A percentile compares a stretch with the other conserved stretches of the same genome.
phyloP scores from a whole-genome alignment of 2,888 invertebrate genomes.

The Dilophus febrilis region DNA sequence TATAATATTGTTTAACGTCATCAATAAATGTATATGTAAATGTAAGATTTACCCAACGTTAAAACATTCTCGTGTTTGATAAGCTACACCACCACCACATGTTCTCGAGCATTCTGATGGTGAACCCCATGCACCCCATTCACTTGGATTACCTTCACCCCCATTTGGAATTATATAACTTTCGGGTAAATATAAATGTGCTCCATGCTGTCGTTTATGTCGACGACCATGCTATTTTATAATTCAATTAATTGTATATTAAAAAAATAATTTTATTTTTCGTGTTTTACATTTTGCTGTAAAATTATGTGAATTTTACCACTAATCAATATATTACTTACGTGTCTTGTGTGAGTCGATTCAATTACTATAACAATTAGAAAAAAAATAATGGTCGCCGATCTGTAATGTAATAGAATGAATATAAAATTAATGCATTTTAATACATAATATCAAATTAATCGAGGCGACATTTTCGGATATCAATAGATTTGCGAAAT shows the following conservation, averaged over 20 bases:
- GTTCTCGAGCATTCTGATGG: slow-evolving; percentile 73
- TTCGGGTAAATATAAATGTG: slow-evolving; percentile 51
- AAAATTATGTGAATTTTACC: slow-evolving; percentile 1
- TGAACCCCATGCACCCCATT: slow-evolving; percentile 72
- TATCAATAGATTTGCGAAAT: too few relatives aligned
- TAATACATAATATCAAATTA: too few relatives aligned
- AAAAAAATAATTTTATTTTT: too few relatives aligned
- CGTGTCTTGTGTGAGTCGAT: slow-evolving; percentile 38
- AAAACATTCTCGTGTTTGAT: slow-evolving; percentile 62
- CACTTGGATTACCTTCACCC: slow-evolving; percentile 41
- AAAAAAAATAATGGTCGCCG: slow-evolving; percentile 40
- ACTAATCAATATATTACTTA: slow-evolving; percentile 30
- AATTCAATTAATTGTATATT: too few relatives aligned
- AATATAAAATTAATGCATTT: too few relatives aligned
- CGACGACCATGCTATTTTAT: slow-evolving; percentile 44
- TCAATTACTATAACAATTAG: slow-evolving; percentile 36
- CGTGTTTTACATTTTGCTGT: slow-evolving; percentile 1
- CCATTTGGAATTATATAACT: slow-evolving; percentile 55
- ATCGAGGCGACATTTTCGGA: too few relatives aligned
- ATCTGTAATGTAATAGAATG: slow-evolving; percentile 40
- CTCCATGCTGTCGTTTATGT: slow-evolving; percentile 62
- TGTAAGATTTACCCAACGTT: slow-evolving; percentile 34
- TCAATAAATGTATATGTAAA: not conserved
- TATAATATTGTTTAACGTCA: not conserved
- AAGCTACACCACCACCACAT: slow-evolving; percentile 86